Evolutionary conservation across 2,888 invertebrate species (phyloP), one percentile per base, ranked within the genome.

Genomic region (Stenodera caucasica): DNA sequence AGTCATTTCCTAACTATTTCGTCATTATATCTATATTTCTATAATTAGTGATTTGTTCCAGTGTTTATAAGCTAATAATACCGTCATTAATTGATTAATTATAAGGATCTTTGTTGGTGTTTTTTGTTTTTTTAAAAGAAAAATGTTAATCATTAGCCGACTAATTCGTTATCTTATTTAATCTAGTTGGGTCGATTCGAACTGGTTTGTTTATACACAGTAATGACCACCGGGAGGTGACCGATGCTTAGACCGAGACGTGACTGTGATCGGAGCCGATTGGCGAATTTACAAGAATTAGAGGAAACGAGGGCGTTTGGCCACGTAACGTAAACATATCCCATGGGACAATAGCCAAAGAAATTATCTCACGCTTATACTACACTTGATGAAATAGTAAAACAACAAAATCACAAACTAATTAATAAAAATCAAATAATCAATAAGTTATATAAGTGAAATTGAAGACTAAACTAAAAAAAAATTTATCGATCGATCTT

Each of bases 161-260:
- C 70, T 70, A 71, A 71, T 70, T 71, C 64, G 66, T 64, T 65
- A 67, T 68, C 66, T 60, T 63, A 61, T 64, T 63, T 59, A 58
- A 69, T 69, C 65, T 67, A 64, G 65, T 65, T 54, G 55, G 40
- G 40, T 56, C 55, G 63, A 45, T 56, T 60, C 49, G 56, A 63
- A 68, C 69, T 54, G 66, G 59, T 65, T 67, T 66, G 45, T 63
- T 66, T 69, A 51, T 59, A 59, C 60, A 29, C 63, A 21, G 45
- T 70, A 70, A 71, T 71, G 69, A 67, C 66, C 69, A 68, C 60
- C 69, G 66, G 61, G 65, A 69, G 67, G 68, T 67, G 70, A 67
- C 67, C 66, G 67, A 71, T 71, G 67, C 70, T 70, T 66, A 67
- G 58, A 61, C 50, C 53, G 53, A 58, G 64, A 71, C 71, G 71